phyloP scores from a whole-genome alignment of 1,140 invertebrate species.

The Dendrolimus punctatus region DNA sequence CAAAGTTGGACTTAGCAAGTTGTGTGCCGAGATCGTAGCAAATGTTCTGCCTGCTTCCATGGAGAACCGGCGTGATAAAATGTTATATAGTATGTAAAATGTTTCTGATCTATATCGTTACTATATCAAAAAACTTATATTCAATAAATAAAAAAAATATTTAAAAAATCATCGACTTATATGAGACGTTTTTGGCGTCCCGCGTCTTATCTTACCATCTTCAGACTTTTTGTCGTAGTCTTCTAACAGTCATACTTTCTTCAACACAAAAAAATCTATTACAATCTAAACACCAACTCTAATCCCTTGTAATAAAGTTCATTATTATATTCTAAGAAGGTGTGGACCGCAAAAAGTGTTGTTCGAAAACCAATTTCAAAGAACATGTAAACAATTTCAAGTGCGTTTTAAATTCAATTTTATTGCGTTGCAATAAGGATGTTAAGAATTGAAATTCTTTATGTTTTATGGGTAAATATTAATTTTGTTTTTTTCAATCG shows the following conservation, averaged over 20 bases:
- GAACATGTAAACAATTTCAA: background rate
- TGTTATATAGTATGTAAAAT: no score
- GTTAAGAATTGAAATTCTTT: background rate
- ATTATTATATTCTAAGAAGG: no score
- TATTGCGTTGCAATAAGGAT: background rate
- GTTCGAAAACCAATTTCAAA: background rate
- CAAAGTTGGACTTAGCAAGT: no score
- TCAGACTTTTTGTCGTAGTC: constrained; percentile 15
- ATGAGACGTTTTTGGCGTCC: constrained; percentile 30
- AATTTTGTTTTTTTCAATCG: constrained; percentile 10
- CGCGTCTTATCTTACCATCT: constrained; percentile 23
- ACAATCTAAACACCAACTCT: no score
- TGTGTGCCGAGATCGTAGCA: no score
- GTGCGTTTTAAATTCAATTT: background rate
- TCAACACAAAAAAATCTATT: no score
- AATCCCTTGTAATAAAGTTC: no score
- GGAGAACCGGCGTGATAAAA: no score
- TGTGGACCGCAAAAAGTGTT: no score
- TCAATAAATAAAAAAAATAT: constrained; percentile 8
- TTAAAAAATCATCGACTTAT: constrained; percentile 4
- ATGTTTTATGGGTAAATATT: background rate
- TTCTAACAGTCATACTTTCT: no score
- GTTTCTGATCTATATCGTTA: background rate
- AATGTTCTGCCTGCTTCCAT: no score
- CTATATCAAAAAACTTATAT: background rate